Conservation (phyloP, 2,888 invertebrate genomes). For the Oeneis ivallda region DNA sequence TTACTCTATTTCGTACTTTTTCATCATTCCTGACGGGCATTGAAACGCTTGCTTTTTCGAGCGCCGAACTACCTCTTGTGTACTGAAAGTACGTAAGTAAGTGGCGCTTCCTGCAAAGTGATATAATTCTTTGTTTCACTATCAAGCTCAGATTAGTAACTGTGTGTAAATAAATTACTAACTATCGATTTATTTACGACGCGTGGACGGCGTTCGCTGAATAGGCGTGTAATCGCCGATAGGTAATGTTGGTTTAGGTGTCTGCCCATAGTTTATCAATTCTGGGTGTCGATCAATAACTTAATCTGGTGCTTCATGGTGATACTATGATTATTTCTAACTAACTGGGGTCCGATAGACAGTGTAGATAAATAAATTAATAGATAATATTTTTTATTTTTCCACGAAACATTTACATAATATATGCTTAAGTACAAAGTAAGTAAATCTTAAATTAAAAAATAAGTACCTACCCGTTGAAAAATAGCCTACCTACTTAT, state of each 20-base stretch:
- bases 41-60: neutral
- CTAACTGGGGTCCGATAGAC: too few relatives aligned
- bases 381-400: too few relatives aligned
- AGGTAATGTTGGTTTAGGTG: slow-evolving; percentile 32
- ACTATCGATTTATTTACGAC: slow-evolving; percentile 35
- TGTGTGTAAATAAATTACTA: slow-evolving; percentile 57
- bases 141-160: slow-evolving; percentile 54
- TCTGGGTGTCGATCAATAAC: slow-evolving; percentile 33
- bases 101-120: slow-evolving; percentile 37
- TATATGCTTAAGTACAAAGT: too few relatives aligned
- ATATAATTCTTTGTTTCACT: slow-evolving; percentile 34
- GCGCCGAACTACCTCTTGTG: neutral
- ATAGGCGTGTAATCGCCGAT: slow-evolving; percentile 38
- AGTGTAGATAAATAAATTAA: too few relatives aligned
- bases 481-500: too few relatives aligned
- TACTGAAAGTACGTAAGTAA: too few relatives aligned
- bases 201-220: slow-evolving; percentile 10
- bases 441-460: too few relatives aligned
- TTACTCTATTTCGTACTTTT: too few relatives aligned
- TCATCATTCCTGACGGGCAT: too few relatives aligned
- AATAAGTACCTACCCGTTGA: too few relatives aligned
- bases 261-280: slow-evolving; percentile 26
- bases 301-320: slow-evolving; percentile 28
- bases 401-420: too few relatives aligned
- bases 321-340: slow-evolving; percentile 12